These are phyloP conservation scores for Paguma larvata DNA, from an alignment of 2,797 vertebrate genomes.

Conservation along the genomic window DNA sequence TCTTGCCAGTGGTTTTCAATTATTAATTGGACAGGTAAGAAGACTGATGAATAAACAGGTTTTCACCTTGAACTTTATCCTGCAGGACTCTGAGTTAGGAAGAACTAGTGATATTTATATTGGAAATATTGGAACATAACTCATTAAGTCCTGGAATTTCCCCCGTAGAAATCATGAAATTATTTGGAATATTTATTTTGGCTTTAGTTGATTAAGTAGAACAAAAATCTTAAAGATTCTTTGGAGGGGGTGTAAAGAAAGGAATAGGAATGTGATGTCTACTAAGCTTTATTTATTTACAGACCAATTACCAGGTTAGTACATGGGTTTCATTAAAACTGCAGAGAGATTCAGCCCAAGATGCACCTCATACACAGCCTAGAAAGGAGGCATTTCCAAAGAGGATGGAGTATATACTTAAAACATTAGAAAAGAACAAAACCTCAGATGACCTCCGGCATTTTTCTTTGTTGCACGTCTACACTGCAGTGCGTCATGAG, in stretches of 20 bases:
- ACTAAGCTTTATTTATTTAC: neutral
- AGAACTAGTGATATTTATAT: neutral
- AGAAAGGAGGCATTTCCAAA: neutral
- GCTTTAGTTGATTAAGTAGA: neutral
- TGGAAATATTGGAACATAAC: neutral
- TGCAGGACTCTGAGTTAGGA: neutral
- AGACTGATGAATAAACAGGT: neutral
- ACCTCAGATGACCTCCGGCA: neutral
- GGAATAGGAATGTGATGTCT: neutral
- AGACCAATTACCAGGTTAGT: neutral
- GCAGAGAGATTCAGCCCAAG: neutral
- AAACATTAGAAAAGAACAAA: neutral
- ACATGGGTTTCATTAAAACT: neutral
- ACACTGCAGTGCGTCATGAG: no score
- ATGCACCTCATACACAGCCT: no score
- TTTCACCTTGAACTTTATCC: conserved; percentile 30
- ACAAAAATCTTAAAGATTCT: neutral
- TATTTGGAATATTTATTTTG: neutral
- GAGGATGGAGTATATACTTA: neutral
- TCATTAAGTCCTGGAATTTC: conserved; percentile 16
- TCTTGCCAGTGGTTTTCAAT: neutral
- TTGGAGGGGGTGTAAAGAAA: neutral
- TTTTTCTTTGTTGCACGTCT: neutral
- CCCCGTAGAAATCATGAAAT: neutral
- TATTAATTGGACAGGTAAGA: neutral